phyloP scores from a whole-genome alignment of 2,888 invertebrate genomes.

The Drosophila nr. perissopoda region DNA sequence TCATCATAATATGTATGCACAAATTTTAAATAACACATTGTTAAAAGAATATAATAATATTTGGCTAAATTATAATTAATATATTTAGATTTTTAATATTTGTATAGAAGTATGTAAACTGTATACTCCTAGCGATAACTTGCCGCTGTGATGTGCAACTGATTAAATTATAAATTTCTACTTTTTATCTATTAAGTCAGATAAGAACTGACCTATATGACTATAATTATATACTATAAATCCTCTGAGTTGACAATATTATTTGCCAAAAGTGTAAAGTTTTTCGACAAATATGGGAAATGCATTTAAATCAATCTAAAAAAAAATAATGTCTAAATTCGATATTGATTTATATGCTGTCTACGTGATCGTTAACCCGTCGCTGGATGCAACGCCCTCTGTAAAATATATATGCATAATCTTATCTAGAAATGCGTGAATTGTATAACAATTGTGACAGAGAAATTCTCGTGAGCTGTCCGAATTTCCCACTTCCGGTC shows the following conservation, averaged over 20 bases:
- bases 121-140: background rate
- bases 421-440: constrained; percentile 35
- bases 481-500: background rate
- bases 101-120: background rate
- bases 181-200: background rate
- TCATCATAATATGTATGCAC: background rate
- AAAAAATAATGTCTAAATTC: background rate
- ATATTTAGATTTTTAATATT: background rate
- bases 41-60: background rate
- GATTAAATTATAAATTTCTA: background rate
- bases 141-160: background rate
- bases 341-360: constrained; percentile 10
- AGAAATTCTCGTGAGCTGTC: constrained; percentile 12
- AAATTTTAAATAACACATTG: background rate
- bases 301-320: background rate
- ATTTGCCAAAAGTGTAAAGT: background rate
- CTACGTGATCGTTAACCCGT: constrained; percentile 58
- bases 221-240: background rate
- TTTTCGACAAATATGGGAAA: background rate
- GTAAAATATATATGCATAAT: constrained; percentile 30
- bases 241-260: background rate
- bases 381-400: constrained; percentile 26
- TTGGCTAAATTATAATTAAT: background rate
- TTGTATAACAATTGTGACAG: constrained; percentile 45
- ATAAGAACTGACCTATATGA: constrained; percentile 58